Evolutionary conservation across 2,888 invertebrate species (phyloP), one percentile per base, ranked within the genome.

Genomic region (Mycogona germanica): DNA sequence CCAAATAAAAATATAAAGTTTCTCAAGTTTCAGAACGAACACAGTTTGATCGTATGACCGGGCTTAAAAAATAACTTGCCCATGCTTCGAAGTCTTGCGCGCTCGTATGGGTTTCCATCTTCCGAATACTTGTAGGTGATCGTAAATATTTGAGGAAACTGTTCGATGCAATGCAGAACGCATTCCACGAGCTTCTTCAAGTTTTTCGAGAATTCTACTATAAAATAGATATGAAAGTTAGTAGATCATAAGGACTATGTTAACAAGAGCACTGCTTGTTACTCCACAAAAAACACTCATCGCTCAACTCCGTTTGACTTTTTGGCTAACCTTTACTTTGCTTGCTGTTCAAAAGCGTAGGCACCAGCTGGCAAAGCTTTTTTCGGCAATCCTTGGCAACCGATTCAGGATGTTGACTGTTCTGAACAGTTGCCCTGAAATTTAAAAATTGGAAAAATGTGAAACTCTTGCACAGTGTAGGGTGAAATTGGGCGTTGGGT

Each of bases 131-230:
- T 28, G 17, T 14, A 32, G 12, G n/a, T 28, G 29, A 48, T 30
- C 19, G 32, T 35, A 26, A 48, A 48, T 5, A 48, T 48, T 19
- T 48, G 48, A 26, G 48, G 48, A 48, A 48, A 48, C 17, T 48
- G 30, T 32, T 48, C 48, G 9, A 26, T 48, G 32, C 48, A 48
- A 48, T 48, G 48, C n/a, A 35, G 7, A 32, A 48, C 32, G 17
- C 48, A 48, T 32, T 17, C 32, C 29, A 48, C 19, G n/a, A 48
- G 17, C 19, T 32, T 29, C n/a, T 12, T 12, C 35, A 35, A 35
- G 35, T 35, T 12, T 35, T 35, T 35, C 12, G 12, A 35, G 12
- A 12, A 12, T 12, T 35, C 35, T 12, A 35, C 12, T 35, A 35
- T 12, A 12, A 12, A 35, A 35, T 35, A 35, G n/a, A 35, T 35